phyloP scores from a whole-genome alignment of 1,140 invertebrate genomes.

The Melipona quadrifasciata region DNA sequence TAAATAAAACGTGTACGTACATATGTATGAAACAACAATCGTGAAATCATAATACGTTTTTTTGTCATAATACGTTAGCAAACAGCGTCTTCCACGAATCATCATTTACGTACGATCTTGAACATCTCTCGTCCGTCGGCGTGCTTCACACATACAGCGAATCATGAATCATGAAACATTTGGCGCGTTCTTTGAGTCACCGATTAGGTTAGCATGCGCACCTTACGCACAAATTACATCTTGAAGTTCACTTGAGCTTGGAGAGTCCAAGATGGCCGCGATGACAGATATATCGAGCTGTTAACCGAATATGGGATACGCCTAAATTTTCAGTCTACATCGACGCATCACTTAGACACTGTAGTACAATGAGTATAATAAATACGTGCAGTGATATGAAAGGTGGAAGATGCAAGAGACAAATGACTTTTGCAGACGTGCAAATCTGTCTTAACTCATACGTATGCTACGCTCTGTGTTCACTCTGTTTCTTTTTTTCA shows the following conservation, averaged over 20 bases:
- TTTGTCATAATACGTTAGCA: neutral
- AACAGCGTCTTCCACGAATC: neutral
- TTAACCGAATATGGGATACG: slow-evolving; percentile 79
- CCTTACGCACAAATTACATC: slow-evolving; percentile 26
- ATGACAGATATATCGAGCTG: slow-evolving; percentile 74
- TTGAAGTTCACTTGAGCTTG: slow-evolving; percentile 38
- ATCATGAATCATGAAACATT: slow-evolving; percentile 51
- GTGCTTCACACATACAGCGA: too few species aligned
- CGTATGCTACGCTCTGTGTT: slow-evolving; percentile 50
- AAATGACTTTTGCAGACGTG: slow-evolving; percentile 47
- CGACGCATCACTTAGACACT: slow-evolving; percentile 22
- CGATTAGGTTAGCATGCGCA: slow-evolving; percentile 46
- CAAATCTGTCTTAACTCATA: slow-evolving; percentile 43
- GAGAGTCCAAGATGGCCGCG: slow-evolving; percentile 77
- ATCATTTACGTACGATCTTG: neutral
- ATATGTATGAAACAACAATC: neutral
- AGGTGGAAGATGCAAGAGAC: slow-evolving; percentile 32
- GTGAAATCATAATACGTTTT: too few species aligned
- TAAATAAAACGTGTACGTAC: neutral
- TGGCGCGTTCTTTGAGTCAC: slow-evolving; percentile 36
- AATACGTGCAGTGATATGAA: slow-evolving; percentile 36
- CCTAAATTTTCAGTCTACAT: slow-evolving; percentile 68
- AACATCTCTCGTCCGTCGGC: neutral
- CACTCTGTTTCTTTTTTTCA: slow-evolving; percentile 27
- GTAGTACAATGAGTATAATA: slow-evolving; percentile 56